phyloP scores from a whole-genome alignment of 2,888 invertebrate genomes.

The Himalopsyche anomala region DNA sequence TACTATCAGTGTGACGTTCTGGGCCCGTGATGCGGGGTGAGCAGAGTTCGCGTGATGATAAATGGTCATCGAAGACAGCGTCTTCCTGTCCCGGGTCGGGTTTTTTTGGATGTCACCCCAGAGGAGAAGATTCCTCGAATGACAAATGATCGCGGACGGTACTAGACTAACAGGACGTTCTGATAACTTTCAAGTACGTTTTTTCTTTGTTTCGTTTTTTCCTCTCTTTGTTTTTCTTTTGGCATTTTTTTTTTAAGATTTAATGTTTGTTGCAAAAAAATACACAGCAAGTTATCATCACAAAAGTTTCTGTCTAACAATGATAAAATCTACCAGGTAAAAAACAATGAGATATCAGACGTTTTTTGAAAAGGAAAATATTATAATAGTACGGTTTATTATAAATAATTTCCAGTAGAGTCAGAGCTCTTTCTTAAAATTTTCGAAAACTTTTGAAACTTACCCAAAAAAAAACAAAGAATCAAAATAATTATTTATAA shows the following conservation, averaged over 20 bases:
- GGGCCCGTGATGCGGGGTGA: conserved; percentile 13
- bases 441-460: no score
- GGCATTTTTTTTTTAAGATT: background rate
- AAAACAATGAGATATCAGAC: background rate
- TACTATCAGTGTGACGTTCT: conserved; percentile 16
- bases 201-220: conserved; percentile 34
- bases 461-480: no score
- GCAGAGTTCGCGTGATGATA: conserved; percentile 42
- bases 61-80: conserved; percentile 38
- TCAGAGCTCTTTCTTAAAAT: no score
- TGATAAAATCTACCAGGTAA: background rate
- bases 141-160: conserved; percentile 31
- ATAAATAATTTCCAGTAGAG: no score
- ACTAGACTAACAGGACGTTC: background rate
- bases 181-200: conserved; percentile 25
- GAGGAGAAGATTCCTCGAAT: conserved; percentile 24
- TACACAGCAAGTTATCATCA: conserved; percentile 16
- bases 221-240: background rate
- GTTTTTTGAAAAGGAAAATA: background rate
- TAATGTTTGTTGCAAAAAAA: background rate
- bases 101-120: conserved; percentile 32
- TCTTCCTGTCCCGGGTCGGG: conserved; percentile 27
- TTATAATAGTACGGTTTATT: no score
- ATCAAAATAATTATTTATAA: no score
- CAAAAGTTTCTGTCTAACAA: background rate